Evolutionary conservation across 1,140 invertebrate species (phyloP).

Genomic region (Drosophila prosaltans): DNA sequence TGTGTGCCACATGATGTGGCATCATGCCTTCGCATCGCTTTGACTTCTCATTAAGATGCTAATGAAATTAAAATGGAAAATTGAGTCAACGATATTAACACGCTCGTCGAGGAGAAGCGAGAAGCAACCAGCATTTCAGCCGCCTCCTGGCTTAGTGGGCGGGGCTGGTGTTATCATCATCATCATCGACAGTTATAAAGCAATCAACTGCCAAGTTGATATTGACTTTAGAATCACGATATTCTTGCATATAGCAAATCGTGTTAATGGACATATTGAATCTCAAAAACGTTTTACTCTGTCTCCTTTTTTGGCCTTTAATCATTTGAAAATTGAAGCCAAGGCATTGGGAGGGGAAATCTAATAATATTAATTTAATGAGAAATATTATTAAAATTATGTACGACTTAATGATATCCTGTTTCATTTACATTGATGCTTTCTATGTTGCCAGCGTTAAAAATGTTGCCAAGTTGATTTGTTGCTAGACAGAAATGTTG

Average conservation of each 20-base stretch:
- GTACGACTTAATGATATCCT: too few relatives aligned
- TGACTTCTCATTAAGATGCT: slow-evolving; percentile 69
- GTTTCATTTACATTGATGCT: too few relatives aligned
- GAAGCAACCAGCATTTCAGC: too few relatives aligned
- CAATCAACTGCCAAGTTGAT: slow-evolving; percentile 15
- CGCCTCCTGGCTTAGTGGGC: too few relatives aligned
- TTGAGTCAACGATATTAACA: slow-evolving; percentile 73
- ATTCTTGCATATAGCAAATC: neutral
- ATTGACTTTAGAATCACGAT: neutral
- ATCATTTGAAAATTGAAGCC: too few relatives aligned
- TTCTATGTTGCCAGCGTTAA: neutral
- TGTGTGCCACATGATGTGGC: slow-evolving; percentile 23
- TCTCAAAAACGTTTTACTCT: neutral
- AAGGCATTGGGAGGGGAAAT: too few relatives aligned
- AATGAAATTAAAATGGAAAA: slow-evolving; percentile 77
- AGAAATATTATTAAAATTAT: too few relatives aligned
- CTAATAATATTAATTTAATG: too few relatives aligned
- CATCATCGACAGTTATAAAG: slow-evolving; percentile 5
- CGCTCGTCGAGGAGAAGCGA: slow-evolving; percentile 17
- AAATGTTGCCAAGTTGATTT: neutral
- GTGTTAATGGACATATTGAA: slow-evolving; percentile 1
- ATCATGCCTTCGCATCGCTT: slow-evolving; percentile 53
- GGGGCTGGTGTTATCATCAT: neutral
- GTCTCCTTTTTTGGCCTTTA: too few relatives aligned
- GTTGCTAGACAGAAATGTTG: neutral